phyloP scores from a whole-genome alignment of 2,888 invertebrate genomes.

The Ethmia dodecea region DNA sequence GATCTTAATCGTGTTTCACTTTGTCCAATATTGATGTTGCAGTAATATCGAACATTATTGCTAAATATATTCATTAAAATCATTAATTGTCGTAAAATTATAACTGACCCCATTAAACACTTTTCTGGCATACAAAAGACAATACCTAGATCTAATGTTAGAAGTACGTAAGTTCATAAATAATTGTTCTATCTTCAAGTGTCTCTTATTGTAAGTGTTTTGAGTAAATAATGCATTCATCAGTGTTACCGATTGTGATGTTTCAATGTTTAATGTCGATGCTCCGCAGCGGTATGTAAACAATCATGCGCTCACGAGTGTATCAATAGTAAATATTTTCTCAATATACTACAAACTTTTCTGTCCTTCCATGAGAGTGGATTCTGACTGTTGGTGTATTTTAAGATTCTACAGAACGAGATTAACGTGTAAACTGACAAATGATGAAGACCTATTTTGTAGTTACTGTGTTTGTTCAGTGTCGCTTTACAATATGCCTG shows the following conservation, averaged over 20 bases:
- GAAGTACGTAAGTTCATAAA: conserved; percentile 72
- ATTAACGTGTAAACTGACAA: conserved; percentile 29
- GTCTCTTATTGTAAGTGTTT: conserved; percentile 72
- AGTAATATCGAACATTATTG: conserved; percentile 50
- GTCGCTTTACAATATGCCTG: conserved; percentile 40
- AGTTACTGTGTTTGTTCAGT: conserved; percentile 39
- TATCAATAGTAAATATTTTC: conserved; percentile 6
- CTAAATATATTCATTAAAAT: conserved; percentile 30
- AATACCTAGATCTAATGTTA: conserved; percentile 78
- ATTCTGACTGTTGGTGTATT: conserved; percentile 51
- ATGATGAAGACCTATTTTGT: conserved; percentile 31
- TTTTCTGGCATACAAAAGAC: conserved; percentile 76
- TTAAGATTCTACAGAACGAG: conserved; percentile 35
- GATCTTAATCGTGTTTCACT: conserved; percentile 44
- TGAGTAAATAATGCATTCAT: conserved; percentile 60
- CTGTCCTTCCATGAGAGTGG: conserved; percentile 31
- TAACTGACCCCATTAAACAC: conserved; percentile 58
- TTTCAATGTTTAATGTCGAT: conserved; percentile 49
- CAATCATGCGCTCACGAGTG: conserved; percentile 1
- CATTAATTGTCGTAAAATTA: conserved; percentile 38
- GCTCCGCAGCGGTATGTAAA: conserved; percentile 20
- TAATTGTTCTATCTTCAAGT: conserved; percentile 76
- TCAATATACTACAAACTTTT: conserved; percentile 23
- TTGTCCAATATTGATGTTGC: conserved; percentile 54
- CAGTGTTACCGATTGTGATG: conserved; percentile 51